Percentiles rank a stretch among this genome's conserved stretches.
Conservation (phyloP, 2,888 invertebrate genomes). For the Fragum sueziense region DNA sequence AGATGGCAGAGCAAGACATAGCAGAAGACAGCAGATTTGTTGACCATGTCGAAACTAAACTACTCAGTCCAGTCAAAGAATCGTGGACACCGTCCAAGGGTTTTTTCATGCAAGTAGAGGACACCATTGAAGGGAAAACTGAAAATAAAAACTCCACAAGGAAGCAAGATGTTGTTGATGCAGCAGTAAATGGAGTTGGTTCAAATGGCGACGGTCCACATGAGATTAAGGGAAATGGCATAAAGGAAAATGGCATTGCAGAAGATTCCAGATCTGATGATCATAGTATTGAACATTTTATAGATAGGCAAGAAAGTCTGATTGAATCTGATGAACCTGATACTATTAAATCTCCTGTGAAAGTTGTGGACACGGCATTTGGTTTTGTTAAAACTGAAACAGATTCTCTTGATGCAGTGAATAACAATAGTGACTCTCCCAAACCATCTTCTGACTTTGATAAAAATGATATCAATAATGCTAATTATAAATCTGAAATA, state of each 20-base stretch:
- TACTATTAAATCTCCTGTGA: constrained; percentile 41
- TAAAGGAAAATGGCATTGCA: constrained; percentile 49
- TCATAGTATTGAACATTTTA: constrained; percentile 29
- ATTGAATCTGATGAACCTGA: constrained; percentile 33
- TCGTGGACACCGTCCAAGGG: constrained; percentile 49
- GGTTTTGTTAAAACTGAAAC: constrained; percentile 33
- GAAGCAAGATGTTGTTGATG: background rate
- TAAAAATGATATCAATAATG: background rate
- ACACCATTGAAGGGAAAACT: background rate
- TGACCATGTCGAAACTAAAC: constrained; percentile 47
- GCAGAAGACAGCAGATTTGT: constrained; percentile 40
- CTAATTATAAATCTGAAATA: background rate
- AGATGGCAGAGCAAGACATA: constrained; percentile 1
- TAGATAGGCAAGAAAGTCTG: constrained; percentile 50
- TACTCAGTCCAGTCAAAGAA: constrained; percentile 47
- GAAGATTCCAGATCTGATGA: constrained; percentile 33
- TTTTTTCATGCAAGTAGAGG: background rate
- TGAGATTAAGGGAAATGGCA: constrained; percentile 8
- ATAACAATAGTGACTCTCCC: constrained; percentile 50
- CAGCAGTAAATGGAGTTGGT: background rate
- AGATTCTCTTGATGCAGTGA: constrained; percentile 53
- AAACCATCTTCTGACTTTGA: background rate
- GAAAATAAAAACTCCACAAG: background rate
- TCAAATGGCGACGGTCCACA: background rate
- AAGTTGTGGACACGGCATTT: constrained; percentile 39